Evolutionary conservation across 92 coral and sea anemone genomes (phyloP).

Genomic region (Umimayanthus kanabou): DNA sequence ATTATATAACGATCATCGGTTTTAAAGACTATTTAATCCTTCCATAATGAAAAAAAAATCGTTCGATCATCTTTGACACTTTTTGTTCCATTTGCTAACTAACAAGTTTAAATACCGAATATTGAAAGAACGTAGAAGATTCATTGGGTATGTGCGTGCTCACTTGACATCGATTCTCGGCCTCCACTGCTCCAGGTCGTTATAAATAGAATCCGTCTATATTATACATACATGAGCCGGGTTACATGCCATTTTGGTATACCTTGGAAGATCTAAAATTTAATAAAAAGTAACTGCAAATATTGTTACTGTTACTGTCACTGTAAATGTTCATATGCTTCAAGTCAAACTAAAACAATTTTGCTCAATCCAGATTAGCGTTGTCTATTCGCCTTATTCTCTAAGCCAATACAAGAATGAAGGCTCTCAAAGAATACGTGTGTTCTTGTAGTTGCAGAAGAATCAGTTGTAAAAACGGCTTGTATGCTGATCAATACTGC

Average conservation of each 20-base stretch:
- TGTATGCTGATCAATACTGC: background rate
- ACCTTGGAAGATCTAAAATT: background rate
- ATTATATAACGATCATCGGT: background rate
- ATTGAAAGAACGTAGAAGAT: background rate
- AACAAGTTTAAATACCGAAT: background rate
- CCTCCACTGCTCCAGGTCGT: background rate
- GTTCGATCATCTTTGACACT: background rate
- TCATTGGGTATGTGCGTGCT: constrained; percentile 9
- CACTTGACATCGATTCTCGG: background rate
- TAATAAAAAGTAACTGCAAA: background rate
- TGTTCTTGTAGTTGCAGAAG: background rate
- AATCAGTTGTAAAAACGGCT: background rate
- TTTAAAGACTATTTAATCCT: background rate
- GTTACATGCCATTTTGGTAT: background rate
- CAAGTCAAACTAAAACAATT: background rate
- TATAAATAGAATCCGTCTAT: background rate
- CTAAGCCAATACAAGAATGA: background rate
- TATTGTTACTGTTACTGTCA: background rate
- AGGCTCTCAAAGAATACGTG: background rate
- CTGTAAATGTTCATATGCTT: background rate
- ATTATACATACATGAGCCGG: background rate
- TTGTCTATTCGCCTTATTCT: background rate
- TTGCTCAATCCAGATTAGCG: background rate
- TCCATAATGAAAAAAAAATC: background rate
- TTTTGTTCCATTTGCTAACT: constrained; percentile 1